phyloP scores from a whole-genome alignment of 2,797 vertebrate species.

The Cercopithecus mitis region DNA sequence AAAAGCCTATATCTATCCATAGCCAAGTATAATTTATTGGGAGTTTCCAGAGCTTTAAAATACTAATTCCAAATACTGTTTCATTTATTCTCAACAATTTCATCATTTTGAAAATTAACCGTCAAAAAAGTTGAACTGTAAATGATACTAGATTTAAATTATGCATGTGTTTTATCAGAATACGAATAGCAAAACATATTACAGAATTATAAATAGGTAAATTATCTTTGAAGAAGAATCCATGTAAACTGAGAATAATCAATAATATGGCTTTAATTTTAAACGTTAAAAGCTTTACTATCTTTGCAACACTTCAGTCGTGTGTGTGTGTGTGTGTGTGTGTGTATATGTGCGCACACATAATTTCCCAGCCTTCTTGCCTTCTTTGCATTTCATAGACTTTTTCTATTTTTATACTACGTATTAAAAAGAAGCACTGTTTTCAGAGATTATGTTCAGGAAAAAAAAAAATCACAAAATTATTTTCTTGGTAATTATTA shows the following conservation, averaged over 20 bases:
- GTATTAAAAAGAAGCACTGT: neutral
- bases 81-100: conserved; percentile 46
- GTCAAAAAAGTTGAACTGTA: conserved; percentile 48
- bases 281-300: conserved; percentile 14
- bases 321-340: too few species aligned
- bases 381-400: neutral
- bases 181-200: conserved; percentile 56
- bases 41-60: conserved; percentile 55
- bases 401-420: neutral
- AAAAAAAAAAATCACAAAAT: conserved; percentile 30
- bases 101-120: conserved; percentile 60
- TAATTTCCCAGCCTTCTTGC: conserved; percentile 11
- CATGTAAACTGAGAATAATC: conserved; percentile 17
- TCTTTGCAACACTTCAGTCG: neutral
- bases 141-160: conserved; percentile 69
- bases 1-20: conserved; percentile 53
- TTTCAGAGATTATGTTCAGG: conserved; percentile 41
- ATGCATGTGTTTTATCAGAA: conserved; percentile 67
- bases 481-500: conserved; percentile 78
- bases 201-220: conserved; percentile 58
- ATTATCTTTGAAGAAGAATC: conserved; percentile 49
- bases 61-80: conserved; percentile 57
- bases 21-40: conserved; percentile 54
- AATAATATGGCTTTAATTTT: conserved; percentile 39
- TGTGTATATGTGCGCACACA: fast-evolving